Evolutionary conservation across 2,113 vertebrate genomes (phyloP), one percentile per base, ranked within the genome.

Genomic region (human (Homo sapiens)): DNA sequence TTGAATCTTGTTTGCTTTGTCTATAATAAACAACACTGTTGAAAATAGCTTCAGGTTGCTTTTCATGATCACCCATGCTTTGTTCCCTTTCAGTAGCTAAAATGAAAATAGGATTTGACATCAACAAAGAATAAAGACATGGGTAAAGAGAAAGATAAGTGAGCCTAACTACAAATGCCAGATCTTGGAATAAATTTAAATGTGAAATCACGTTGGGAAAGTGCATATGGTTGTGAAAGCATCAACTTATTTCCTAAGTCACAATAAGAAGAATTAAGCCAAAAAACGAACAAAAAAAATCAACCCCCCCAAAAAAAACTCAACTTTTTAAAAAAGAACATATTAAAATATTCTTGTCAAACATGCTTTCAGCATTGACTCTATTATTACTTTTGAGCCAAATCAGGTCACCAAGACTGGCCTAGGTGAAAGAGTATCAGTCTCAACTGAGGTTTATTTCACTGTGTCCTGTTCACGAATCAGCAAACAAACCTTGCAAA

Each of bases 101-200:
- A 87, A 66, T 13, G 82, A 94, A 95, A 93, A 72, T 38, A 52
- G 38, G 14, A 90, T 82, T 78, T 86, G 27, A 90, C 45, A 97
- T 61, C 25, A 73, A 90, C 57, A 87, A 61, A 92, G 66, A 35
- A 81, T 90, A 96, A n/a, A 52, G 14, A 66, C 9, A 38, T 1
- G 55, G n/a, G 18, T 83, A 78, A 90, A 88, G 14, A 45, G 45
- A 87, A 94, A 52, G 27, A 16, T 79, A 48, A 45, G 30, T 66
- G 38, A 82, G 16, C 10, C 61, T 64, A 92, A n/a, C 68, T 68
- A 68, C 55, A 55, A 68, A 70, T 84, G 35, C 25, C 35, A 83
- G 66, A 40, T 59, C 48, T 75, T 89, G 6, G 30, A 88, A 80
- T 80, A 27, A 93, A 96, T 9, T 27, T 30, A 87, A 94, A 59